Evolutionary conservation across 1,140 invertebrate genomes (phyloP), one percentile per base, ranked within the genome.

Genomic region (Ceratosolen fusciceps): DNA sequence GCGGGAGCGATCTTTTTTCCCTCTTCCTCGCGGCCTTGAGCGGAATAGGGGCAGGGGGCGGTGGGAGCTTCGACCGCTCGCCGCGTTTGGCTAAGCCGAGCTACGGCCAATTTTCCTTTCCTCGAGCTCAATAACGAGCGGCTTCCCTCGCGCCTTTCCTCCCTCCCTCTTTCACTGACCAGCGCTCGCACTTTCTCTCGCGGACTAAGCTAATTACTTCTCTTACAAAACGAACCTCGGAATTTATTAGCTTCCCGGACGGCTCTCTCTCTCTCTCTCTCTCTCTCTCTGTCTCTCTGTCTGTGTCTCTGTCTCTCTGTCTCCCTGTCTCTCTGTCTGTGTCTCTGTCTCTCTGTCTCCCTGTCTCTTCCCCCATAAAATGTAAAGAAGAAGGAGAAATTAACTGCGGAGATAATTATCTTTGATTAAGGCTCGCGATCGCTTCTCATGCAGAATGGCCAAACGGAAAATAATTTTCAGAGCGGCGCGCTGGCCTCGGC

Each of bases 11-110:
- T 49, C 31, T 72, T 72, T 47, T 21, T 71, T 65, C 62, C 43
- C 74, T 72, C 75, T 56, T 65, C 39, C 73, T 58, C 73, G 76
- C 26, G 54, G 72, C 34, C 34, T 14, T 49, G 60, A 74, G 21
- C 71, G 52, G 72, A 31, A 24, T 9, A 26, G 71, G 37, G 21
- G 16, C 29, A 7, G 52, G 58, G 43, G 60, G 10, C 60, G 60
- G 10, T 19, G 60, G 3, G n/a, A 16, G 19, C 26, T 43, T 39
- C 14, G 73, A 74, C 56, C 73, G 58, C 72, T 43, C 24, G 39
- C 58, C 43, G n/a, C n/a, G 56, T 74, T 62, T 43, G 67, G 21
- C 39, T 47, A 43, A 68, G n/a, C 39, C 39, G 24, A 47, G 39
- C 2, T 39, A 39, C 1, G 26, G 54, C 54, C 72, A 31, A 68